Conservation (phyloP, 2,888 invertebrate genomes). For the Thyatira batis region DNA sequence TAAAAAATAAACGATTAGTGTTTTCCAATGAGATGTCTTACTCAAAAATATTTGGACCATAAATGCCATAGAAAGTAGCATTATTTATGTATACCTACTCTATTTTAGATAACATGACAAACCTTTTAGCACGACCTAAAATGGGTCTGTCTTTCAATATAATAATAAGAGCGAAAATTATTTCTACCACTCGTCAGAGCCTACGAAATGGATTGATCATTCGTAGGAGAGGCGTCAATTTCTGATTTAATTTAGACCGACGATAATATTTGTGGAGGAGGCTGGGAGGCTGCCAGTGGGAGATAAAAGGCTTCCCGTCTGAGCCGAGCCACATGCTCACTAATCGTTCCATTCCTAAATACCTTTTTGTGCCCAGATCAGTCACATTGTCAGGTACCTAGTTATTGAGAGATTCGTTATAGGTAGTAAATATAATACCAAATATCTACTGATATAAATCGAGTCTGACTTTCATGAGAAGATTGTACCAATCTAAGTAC, state of each 20-base stretch:
- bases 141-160: constrained; percentile 25
- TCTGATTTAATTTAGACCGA: constrained; percentile 55
- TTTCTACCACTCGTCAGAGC: constrained; percentile 34
- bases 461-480: background rate
- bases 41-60: too few relatives aligned
- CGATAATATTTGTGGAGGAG: constrained; percentile 50
- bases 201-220: constrained; percentile 43
- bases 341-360: constrained; percentile 37
- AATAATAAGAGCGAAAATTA: constrained; percentile 33
- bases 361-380: constrained; percentile 8
- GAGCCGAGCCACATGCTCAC: constrained; percentile 46
- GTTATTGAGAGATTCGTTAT: too few relatives aligned
- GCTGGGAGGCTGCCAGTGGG: constrained; percentile 39
- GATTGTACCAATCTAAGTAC: background rate
- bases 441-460: background rate
- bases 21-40: too few relatives aligned
- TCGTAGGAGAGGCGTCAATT: constrained; percentile 52
- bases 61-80: too few relatives aligned
- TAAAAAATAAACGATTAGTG: too few relatives aligned
- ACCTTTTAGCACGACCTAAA: constrained; percentile 11
- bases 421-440: background rate
- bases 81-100: background rate
- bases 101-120: constrained; percentile 20
- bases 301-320: constrained; percentile 64
- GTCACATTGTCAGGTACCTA: background rate